Evolutionary conservation across 1,140 invertebrate genomes (phyloP).

Genomic region (Pseudomyrmex pallidus): DNA sequence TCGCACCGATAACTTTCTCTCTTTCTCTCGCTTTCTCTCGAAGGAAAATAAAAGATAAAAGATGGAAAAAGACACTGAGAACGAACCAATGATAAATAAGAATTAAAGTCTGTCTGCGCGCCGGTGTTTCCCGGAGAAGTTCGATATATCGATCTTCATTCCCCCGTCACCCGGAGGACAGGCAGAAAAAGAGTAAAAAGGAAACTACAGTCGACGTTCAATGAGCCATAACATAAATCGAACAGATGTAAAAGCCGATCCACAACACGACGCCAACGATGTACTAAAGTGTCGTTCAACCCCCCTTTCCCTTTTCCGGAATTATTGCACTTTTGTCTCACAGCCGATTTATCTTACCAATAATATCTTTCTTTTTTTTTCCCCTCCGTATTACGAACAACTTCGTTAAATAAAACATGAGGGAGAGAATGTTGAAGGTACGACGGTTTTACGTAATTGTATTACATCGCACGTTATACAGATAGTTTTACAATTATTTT

Average conservation of each 20-base stretch:
- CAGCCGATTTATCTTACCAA: neutral
- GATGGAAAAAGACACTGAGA: neutral
- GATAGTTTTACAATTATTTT: too few relatives aligned
- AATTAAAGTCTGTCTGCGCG: constrained; percentile 40
- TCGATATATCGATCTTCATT: constrained; percentile 59
- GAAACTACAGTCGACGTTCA: constrained; percentile 36
- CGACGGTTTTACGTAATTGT: too few relatives aligned
- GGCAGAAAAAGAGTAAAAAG: constrained; percentile 37
- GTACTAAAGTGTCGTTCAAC: constrained; percentile 26
- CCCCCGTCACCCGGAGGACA: constrained; percentile 6
- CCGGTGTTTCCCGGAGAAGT: neutral
- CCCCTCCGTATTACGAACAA: too few relatives aligned
- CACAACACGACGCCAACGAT: constrained; percentile 20
- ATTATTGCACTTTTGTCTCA: constrained; percentile 22
- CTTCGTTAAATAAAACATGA: too few relatives aligned
- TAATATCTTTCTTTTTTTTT: too few relatives aligned
- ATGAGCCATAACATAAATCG: constrained; percentile 56
- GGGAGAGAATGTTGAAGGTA: too few relatives aligned
- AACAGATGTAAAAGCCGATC: constrained; percentile 50
- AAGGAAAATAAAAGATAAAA: neutral
- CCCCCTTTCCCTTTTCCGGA: neutral
- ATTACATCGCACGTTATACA: too few relatives aligned
- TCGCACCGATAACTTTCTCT: neutral
- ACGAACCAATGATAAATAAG: constrained; percentile 32
- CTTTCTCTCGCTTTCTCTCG: too few relatives aligned